Conservation (phyloP, 2,113 vertebrate species). For the Puffinus mauretanicus region DNA sequence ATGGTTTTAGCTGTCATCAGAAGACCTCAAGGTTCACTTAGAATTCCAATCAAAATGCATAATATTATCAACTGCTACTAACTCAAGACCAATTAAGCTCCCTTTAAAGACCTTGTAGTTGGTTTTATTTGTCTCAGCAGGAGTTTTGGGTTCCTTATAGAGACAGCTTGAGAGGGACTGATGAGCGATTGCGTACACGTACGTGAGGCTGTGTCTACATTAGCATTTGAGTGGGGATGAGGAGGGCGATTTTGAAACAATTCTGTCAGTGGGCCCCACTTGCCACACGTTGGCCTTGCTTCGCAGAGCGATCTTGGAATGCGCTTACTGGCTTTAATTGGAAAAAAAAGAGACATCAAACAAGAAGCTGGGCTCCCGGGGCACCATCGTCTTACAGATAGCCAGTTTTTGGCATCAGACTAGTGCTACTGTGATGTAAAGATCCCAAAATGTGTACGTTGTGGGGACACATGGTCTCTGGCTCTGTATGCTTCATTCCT, state of each 20-base stretch:
- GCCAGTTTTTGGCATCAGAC: neutral
- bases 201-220: neutral
- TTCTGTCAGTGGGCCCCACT: neutral
- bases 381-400: too few species aligned
- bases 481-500: neutral
- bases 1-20: neutral
- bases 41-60: neutral
- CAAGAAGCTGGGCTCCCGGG: neutral
- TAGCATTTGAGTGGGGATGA: neutral
- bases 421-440: neutral
- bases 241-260: neutral
- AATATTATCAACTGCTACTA: neutral
- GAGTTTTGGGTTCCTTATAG: neutral
- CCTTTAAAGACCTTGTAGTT: neutral
- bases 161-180: neutral
- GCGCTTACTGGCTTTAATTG: rapidly evolving
- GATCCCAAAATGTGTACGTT: rapidly evolving
- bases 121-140: neutral
- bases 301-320: neutral
- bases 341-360: neutral
- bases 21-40: neutral
- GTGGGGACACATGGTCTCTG: neutral
- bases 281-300: neutral
- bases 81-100: neutral
- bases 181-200: rapidly evolving